phyloP scores from a whole-genome alignment of 2,888 invertebrate genomes.

The Mylabris sibirica region DNA sequence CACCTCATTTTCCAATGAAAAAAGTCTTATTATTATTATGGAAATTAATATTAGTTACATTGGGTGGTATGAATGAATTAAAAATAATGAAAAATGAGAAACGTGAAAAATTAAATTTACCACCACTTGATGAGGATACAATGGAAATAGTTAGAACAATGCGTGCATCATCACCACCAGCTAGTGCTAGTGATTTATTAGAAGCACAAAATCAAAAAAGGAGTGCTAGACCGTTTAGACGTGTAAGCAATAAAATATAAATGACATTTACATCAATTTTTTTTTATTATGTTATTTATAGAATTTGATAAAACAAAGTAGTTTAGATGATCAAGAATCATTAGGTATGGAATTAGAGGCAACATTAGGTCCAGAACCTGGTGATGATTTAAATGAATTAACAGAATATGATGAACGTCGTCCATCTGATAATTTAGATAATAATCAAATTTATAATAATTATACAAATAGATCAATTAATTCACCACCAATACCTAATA shows the following conservation, averaged over 20 bases:
- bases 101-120: slow-evolving; percentile 74
- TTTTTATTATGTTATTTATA: too few species aligned
- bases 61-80: slow-evolving; percentile 90
- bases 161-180: slow-evolving; percentile 95
- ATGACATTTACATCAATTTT: too few species aligned
- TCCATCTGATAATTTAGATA: slow-evolving; percentile 59
- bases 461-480: slow-evolving; percentile 51
- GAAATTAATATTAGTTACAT: slow-evolving; percentile 91
- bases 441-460: slow-evolving; percentile 52
- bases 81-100: slow-evolving; percentile 77
- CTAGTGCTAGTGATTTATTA: slow-evolving; percentile 87
- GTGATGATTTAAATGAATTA: slow-evolving; percentile 65
- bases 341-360: slow-evolving; percentile 76
- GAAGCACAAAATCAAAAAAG: slow-evolving; percentile 85
- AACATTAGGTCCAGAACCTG: slow-evolving; percentile 67
- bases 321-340: slow-evolving; percentile 81
- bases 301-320: slow-evolving; percentile 91
- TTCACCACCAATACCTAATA: slow-evolving; percentile 43
- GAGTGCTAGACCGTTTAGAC: slow-evolving; percentile 74
- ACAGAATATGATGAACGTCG: slow-evolving; percentile 64
- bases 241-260: slow-evolving; percentile 58
- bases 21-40: slow-evolving; percentile 94
- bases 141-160: slow-evolving; percentile 92
- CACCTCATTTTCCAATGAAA: slow-evolving; percentile 98
- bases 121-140: slow-evolving; percentile 88